Percentiles rank a stretch among this genome's conserved stretches.
Evolutionary conservation across 2,888 invertebrate species (phyloP).

Genomic region (Junonia oenone): DNA sequence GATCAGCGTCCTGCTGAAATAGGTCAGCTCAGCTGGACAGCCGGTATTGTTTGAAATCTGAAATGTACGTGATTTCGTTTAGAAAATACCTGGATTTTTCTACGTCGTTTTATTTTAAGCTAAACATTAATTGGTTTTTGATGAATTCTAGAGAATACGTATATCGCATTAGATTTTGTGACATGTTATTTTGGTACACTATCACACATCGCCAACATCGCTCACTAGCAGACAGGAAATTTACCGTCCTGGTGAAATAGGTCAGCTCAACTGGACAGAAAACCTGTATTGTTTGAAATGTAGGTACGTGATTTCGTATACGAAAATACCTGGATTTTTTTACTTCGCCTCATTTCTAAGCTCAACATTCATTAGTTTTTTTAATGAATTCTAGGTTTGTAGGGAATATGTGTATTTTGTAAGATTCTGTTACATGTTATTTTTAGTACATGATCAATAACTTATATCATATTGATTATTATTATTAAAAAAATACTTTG

Average conservation of each 20-base stretch:
- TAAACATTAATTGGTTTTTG: too few relatives aligned
- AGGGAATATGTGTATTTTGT: too few relatives aligned
- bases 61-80: constrained; percentile 1
- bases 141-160: too few relatives aligned
- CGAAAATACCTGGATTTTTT: not conserved
- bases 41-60: not conserved
- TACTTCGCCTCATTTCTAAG: not conserved
- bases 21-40: not conserved
- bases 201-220: too few relatives aligned
- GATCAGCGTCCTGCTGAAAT: not conserved
- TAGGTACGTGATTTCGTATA: constrained; percentile 1
- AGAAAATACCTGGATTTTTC: not conserved
- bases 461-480: too few relatives aligned
- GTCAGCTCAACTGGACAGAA: not conserved
- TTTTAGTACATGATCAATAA: too few relatives aligned
- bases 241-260: not conserved
- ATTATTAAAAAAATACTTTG: too few relatives aligned
- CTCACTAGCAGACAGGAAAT: not conserved
- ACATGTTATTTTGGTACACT: too few relatives aligned
- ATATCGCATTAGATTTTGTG: too few relatives aligned
- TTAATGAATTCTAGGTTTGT: too few relatives aligned
- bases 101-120: not conserved
- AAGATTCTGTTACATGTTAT: too few relatives aligned
- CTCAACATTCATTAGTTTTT: too few relatives aligned
- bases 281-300: not conserved